A percentile compares a stretch with the other conserved stretches of the same genome.
Evolutionary conservation across 2,797 vertebrate species (phyloP).

Genomic region (Champsocephalus gunnari): DNA sequence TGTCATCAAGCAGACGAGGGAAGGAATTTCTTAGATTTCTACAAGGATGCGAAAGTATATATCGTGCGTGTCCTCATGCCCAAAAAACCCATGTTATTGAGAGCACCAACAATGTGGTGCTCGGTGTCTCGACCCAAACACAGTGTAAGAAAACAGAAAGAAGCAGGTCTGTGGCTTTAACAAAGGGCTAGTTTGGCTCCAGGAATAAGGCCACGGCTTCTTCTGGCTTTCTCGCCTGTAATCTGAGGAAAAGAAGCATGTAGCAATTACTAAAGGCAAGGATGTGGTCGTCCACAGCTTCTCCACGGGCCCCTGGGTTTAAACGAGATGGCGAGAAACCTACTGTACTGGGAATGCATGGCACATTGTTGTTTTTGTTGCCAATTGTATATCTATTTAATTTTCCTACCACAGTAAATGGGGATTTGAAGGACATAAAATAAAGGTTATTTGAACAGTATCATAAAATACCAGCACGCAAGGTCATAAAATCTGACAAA

Average conservation of each 20-base stretch:
- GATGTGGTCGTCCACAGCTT: slow-evolving; percentile 80
- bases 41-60: slow-evolving; percentile 72
- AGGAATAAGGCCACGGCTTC: slow-evolving; percentile 82
- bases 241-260: slow-evolving; percentile 83
- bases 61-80: slow-evolving; percentile 60
- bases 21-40: slow-evolving; percentile 67
- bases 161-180: slow-evolving; percentile 81
- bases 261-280: slow-evolving; percentile 84
- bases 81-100: slow-evolving; percentile 69
- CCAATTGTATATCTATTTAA: slow-evolving; percentile 15
- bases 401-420: slow-evolving; percentile 12
- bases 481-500: no score
- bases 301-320: slow-evolving; percentile 65
- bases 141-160: slow-evolving; percentile 81
- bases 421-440: not conserved
- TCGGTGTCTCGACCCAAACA: slow-evolving; percentile 74
- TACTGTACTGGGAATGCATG: slow-evolving; percentile 44
- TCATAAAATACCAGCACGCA: no score
- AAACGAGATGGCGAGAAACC: slow-evolving; percentile 51
- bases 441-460: not conserved
- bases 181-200: slow-evolving; percentile 83
- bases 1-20: slow-evolving; percentile 66
- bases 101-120: slow-evolving; percentile 74
- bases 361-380: slow-evolving; percentile 29
- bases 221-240: slow-evolving; percentile 81